Evolutionary conservation across 2,797 vertebrate species (phyloP), one percentile per base, ranked within the genome.

Genomic region (Helarctos malayanus): DNA sequence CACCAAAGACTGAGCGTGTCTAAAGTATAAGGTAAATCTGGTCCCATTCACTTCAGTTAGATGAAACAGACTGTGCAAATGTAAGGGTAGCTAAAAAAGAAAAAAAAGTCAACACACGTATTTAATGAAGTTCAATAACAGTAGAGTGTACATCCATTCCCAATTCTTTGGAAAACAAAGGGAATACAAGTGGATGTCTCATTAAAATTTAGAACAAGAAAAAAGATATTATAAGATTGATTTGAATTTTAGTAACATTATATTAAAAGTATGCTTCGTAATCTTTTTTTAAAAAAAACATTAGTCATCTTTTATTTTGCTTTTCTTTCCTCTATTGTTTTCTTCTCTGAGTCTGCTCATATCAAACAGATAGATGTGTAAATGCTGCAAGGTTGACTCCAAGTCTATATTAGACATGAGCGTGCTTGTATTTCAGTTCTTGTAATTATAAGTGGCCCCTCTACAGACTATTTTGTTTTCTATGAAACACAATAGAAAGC

Each of bases 351-450:
- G 52, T 59, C 7, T 76, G 35, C 75, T 93, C 95, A 2, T 89
- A 63, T 65, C 21, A 81, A 65, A 29, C 6, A 18, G 61, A 83
- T 68, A 54, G 14, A 47, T 25, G 16, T 63, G 6, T 19, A 95
- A 91, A 84, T 63, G 61, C 1, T 63, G 0, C 1, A 71, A 97
- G 27, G 79, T 1, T 95, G 21, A 97, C 52, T 68, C 9, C 11
- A 94, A 97, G 69, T 96, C 91, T 91, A 32, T 7, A 63, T 96
- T 93, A 87, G 18, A 83, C 61, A 92, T 0, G 71, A 95, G 91
- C 95, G 16, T 94, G 56, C 47, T 54, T 90, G 25, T 93, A 93
- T 80, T 97, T 97, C 69, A 97, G 56, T 73, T 93, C 49, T 85
- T 27, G 0, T 83, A 89, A 82, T 95, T 97, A 2, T 78, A 97